phyloP scores from a whole-genome alignment of 1,140 invertebrate genomes.

The Trachymyrmex septentrionalis region DNA sequence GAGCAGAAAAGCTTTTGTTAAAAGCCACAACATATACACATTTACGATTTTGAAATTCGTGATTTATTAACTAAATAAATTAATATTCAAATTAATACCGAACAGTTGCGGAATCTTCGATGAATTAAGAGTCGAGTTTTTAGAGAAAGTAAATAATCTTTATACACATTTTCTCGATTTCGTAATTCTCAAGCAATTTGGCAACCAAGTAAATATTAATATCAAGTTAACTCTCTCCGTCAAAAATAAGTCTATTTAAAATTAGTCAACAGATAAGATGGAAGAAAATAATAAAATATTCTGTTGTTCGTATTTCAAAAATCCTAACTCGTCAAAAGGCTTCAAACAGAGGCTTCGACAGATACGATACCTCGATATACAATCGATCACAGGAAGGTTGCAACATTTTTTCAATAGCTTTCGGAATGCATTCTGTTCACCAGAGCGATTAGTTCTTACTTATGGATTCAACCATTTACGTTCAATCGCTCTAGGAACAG shows the following conservation, averaged over 20 bases:
- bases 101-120: neutral
- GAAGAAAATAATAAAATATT: conserved; percentile 2
- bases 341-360: neutral
- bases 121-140: neutral
- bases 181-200: neutral
- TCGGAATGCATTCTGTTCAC: too few relatives aligned
- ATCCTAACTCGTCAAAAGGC: neutral
- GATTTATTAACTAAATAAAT: neutral
- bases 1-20: neutral
- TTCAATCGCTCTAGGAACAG: too few relatives aligned
- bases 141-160: neutral
- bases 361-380: neutral
- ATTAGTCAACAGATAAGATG: neutral
- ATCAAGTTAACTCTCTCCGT: neutral
- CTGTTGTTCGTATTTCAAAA: neutral
- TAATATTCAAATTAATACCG: neutral
- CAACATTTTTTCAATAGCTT: too few relatives aligned
- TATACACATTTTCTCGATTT: neutral
- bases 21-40: neutral
- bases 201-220: neutral
- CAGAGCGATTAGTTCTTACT: too few relatives aligned
- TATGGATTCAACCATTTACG: too few relatives aligned
- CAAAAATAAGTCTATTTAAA: neutral
- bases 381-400: too few relatives aligned
- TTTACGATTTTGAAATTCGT: neutral